These are phyloP conservation scores for Rhyacichthys aspro DNA, from an alignment of 2,797 vertebrate genomes.

Conservation along the genomic window DNA sequence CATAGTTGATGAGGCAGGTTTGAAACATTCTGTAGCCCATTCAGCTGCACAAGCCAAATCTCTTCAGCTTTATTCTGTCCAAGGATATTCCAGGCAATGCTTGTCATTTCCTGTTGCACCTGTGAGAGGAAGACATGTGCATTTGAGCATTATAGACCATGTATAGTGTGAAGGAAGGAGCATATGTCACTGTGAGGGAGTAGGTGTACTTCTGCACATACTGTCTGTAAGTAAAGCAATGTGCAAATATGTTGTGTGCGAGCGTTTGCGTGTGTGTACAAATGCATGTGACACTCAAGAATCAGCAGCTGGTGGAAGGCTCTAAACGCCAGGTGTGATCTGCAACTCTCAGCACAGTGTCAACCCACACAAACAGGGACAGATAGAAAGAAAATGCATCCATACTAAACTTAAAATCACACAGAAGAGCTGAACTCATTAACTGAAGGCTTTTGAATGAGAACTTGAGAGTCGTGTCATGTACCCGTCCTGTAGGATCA, in stretches of 20 bases:
- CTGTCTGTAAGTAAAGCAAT: slow-evolving; percentile 49
- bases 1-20: not conserved
- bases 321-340: slow-evolving; percentile 81
- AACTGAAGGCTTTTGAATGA: slow-evolving; percentile 15
- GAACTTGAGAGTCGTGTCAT: slow-evolving; percentile 32
- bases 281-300: slow-evolving; percentile 66
- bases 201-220: slow-evolving; percentile 41
- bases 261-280: slow-evolving; percentile 19
- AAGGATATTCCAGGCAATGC: not conserved
- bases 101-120: slow-evolving; percentile 18
- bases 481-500: slow-evolving; percentile 49
- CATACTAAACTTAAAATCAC: slow-evolving; percentile 38
- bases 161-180: slow-evolving; percentile 29
- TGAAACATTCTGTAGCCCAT: slow-evolving; percentile 2
- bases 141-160: slow-evolving; percentile 16
- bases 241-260: slow-evolving; percentile 52
- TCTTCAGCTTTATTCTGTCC: slow-evolving; percentile 8
- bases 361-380: slow-evolving; percentile 70
- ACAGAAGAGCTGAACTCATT: slow-evolving; percentile 39
- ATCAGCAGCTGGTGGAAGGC: slow-evolving; percentile 78
- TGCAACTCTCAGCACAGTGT: slow-evolving; percentile 73
- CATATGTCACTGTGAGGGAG: slow-evolving; percentile 41
- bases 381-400: slow-evolving; percentile 6
- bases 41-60: not conserved
- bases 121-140: slow-evolving; percentile 20